These are phyloP conservation scores for Cydia fagiglandana DNA, from an alignment of 1,140 invertebrate genomes.

Conservation along the genomic window DNA sequence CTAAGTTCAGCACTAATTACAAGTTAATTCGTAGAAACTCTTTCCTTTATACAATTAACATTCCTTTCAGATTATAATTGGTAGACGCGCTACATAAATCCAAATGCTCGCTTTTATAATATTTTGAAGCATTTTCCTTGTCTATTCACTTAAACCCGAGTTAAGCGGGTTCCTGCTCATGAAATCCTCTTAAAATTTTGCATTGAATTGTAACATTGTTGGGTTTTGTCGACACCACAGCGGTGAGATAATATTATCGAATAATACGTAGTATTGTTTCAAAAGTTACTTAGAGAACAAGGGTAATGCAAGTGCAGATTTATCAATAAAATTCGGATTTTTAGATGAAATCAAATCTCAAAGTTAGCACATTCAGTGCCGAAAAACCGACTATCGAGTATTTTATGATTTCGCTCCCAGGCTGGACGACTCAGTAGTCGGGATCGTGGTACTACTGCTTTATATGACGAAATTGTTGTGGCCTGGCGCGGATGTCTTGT, in stretches of 20 bases:
- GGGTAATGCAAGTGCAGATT: background rate
- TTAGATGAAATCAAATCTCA: background rate
- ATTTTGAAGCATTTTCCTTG: background rate
- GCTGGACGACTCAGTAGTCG: too few species aligned
- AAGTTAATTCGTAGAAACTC: background rate
- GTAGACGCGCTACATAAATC: background rate
- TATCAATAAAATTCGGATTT: background rate
- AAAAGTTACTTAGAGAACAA: background rate
- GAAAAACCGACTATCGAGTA: too few species aligned
- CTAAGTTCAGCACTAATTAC: background rate
- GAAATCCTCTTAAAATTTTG: slow-evolving; percentile 10
- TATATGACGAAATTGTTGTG: too few species aligned
- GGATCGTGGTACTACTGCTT: too few species aligned
- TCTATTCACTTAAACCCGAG: background rate
- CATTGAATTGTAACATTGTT: slow-evolving; percentile 13
- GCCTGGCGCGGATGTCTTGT: too few species aligned
- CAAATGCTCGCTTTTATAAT: background rate
- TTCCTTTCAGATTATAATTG: slow-evolving; percentile 2
- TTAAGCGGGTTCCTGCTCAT: background rate
- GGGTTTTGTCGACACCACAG: background rate
- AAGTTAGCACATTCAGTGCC: too few species aligned
- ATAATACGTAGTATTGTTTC: background rate
- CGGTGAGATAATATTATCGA: background rate
- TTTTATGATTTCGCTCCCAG: too few species aligned
- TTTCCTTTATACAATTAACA: background rate